Evolutionary conservation across 2,888 invertebrate genomes (phyloP).

Genomic region (Suillia variegata): DNA sequence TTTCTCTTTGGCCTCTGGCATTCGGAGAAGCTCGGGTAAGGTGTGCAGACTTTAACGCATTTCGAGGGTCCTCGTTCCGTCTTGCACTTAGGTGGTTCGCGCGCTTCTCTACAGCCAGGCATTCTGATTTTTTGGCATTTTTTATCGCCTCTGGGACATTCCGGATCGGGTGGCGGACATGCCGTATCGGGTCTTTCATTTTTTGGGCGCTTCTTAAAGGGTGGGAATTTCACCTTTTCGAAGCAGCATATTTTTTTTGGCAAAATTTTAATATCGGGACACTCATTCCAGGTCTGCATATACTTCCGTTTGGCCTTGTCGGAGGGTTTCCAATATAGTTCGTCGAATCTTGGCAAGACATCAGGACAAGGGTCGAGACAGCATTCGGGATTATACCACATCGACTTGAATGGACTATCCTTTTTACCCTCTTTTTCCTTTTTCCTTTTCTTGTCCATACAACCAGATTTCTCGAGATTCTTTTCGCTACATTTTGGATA

Average conservation of each 20-base stretch:
- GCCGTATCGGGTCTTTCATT: conserved; percentile 9
- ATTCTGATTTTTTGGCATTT: conserved; percentile 8
- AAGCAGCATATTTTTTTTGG: conserved; percentile 42
- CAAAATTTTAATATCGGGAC: conserved; percentile 41
- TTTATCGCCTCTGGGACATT: background rate
- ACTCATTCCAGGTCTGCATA: conserved; percentile 56
- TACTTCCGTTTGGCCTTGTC: conserved; percentile 50
- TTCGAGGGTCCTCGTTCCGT: background rate
- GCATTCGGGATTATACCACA: conserved; percentile 48
- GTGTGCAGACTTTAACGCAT: conserved; percentile 31
- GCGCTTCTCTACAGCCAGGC: conserved; percentile 14
- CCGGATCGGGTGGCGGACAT: background rate
- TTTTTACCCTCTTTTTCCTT: background rate
- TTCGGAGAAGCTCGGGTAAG: conserved; percentile 40
- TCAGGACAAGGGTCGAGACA: conserved; percentile 33
- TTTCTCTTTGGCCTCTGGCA: conserved; percentile 24
- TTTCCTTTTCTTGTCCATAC: too few species aligned
- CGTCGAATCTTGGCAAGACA: conserved; percentile 43
- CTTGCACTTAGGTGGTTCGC: conserved; percentile 13
- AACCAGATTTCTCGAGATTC: too few species aligned
- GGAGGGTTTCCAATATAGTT: conserved; percentile 47
- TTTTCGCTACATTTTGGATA: too few species aligned
- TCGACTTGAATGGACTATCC: conserved; percentile 26
- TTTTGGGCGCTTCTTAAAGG: conserved; percentile 23
- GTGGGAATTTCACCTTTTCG: conserved; percentile 29